Evolutionary conservation across 2,888 invertebrate species (phyloP), one percentile per base, ranked within the genome.

Genomic region (Ferdinandea cuprea): DNA sequence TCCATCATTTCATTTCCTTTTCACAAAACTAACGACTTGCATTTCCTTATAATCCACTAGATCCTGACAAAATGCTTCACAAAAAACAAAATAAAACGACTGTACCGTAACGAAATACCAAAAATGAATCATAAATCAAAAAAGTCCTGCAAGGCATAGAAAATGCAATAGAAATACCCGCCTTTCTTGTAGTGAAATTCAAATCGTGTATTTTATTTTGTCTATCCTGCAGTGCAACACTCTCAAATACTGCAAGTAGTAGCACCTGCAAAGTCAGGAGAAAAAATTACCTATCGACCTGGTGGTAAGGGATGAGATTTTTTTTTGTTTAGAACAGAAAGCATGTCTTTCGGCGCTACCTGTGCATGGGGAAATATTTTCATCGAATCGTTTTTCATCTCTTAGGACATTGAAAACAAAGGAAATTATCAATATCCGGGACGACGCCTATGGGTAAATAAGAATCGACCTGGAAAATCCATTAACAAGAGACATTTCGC

Each of bases 211-310:
- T 32, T 13, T 6, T n/a, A 37, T 37, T 40, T 40, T 1, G 40
- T 40, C 13, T 13, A 40, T 40, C 40, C 40, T 40, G 40, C 40
- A 40, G 40, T 40, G 40, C 40, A 40, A 15, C 37, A n/a, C 37
- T 37, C n/a, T 37, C 5, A n/a, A 37, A 13, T 13, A n/a, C n/a
- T n/a, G n/a, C n/a, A n/a, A n/a, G n/a, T 11, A 30, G 42, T 42
- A 25, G 42, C 59, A 42, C 59, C 28, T 40, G 63, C 65, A 69
- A 71, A 85, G 73, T 74, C 71, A 54, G 69, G 84, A 79, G 58
- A 79, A 44, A 79, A 44, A 44, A 44, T 44, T 44, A 44, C 44
- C 44, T 44, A 44, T 44, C 44, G 44, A 44, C 44, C 44, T 44
- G 44, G 15, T n/a, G 17, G 11, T 9, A 13, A 68, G 56, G 69